Conservation (phyloP, 2,888 invertebrate species). For the Pseudococcus viburni region DNA sequence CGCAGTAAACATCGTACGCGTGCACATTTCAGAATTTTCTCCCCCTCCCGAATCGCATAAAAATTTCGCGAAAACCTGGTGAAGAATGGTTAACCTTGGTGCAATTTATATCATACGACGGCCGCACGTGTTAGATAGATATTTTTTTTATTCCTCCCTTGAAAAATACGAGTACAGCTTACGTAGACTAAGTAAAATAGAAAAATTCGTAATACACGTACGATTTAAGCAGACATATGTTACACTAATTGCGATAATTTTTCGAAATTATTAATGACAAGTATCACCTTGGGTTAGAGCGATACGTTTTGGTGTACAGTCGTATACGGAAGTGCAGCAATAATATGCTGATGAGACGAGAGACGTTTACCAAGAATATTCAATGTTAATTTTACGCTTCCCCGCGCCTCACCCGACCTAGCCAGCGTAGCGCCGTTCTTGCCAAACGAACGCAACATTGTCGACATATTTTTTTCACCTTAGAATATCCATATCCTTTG, state of each 20-base stretch:
- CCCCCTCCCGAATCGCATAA: not conserved
- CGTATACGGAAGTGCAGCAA: not conserved
- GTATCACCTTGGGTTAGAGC: not conserved
- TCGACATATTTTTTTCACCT: not conserved
- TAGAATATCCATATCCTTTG: not conserved
- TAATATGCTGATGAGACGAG: not conserved
- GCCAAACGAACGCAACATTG: not conserved
- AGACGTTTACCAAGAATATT: conserved; percentile 12
- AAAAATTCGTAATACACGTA: not conserved
- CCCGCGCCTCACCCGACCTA: not conserved
- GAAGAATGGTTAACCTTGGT: not conserved
- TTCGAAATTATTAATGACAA: conserved; percentile 15
- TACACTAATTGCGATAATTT: conserved; percentile 22
- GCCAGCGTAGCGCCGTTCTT: not conserved
- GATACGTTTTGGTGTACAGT: not conserved
- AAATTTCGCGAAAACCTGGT: not conserved
- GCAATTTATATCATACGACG: not conserved
- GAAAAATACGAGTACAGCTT: not conserved
- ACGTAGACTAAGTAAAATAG: no score
- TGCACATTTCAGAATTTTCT: not conserved
- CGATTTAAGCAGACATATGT: conserved; percentile 7
- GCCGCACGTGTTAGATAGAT: not conserved
- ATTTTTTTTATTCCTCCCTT: not conserved
- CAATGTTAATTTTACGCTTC: not conserved
- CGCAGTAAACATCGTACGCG: not conserved